These are phyloP conservation scores for Condylura cristata DNA, from an alignment of 2,113 vertebrate genomes.

Conservation along the genomic window DNA sequence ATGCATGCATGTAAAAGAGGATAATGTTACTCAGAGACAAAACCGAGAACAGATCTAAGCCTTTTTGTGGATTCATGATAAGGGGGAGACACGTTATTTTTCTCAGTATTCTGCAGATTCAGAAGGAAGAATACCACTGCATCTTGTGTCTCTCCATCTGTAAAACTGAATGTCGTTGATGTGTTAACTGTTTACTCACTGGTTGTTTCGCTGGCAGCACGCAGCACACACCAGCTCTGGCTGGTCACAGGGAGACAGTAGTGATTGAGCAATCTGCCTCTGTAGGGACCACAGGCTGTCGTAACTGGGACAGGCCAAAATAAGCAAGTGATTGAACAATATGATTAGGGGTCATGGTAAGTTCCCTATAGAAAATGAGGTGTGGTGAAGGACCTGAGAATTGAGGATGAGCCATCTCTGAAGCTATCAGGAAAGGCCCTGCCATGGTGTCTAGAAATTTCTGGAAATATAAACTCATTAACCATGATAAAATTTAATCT, in stretches of 20 bases:
- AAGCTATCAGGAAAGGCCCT: background rate
- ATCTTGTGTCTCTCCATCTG: background rate
- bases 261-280: background rate
- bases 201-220: background rate
- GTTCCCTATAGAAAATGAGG: background rate
- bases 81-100: background rate
- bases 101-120: background rate
- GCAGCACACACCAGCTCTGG: background rate
- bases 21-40: background rate
- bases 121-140: background rate
- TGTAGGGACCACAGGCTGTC: background rate
- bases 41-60: background rate
- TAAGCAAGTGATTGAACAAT: background rate
- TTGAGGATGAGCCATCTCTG: background rate
- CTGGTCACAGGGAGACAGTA: background rate
- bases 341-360: background rate
- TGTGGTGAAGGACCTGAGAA: background rate
- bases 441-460: background rate
- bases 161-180: background rate
- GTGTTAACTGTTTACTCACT: background rate
- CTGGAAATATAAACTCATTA: background rate
- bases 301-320: background rate
- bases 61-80: background rate
- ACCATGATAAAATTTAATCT: background rate
- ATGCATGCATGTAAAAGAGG: background rate